Base-by-base conservation (phyloP, 2,113 vertebrate species). In the Rattus rattus region DNA sequence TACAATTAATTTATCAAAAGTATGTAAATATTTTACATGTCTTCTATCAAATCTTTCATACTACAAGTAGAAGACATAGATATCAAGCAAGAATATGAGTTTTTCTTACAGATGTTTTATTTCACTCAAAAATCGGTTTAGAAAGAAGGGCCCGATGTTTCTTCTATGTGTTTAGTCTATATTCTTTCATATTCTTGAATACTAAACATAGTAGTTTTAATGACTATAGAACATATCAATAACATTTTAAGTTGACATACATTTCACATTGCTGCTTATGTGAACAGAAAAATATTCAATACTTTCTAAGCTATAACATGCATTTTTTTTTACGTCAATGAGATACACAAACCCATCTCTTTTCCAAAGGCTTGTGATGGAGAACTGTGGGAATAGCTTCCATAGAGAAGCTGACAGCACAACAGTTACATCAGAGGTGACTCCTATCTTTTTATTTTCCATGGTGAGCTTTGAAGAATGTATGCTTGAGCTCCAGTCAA, bases 61-160 rank as follows among this genome's bases (percentile, higher is more conserved):
- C 17, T 63, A 80, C 33, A 91, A 75, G 47, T 79, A n/a, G n/a
- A 24, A 79, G 89, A 90, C 85, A 63, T 36, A 6, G 67, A 92
- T 95, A 97, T 97, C 91, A 94, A 96, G 97, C 88, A 75, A 2
- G 24, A 84, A 90, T 92, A 56, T 92, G 39, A 87, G 6, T 20
- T 73, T 77, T 69, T 76, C 72, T 96, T 80, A 65, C 5, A 83
- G 19, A 77, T 92, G 3, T 80, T 96, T 94, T 70, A 39, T 89
- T 97, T 97, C n/a, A n/a, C 3, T 89, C 88, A 49, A 94, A 88
- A 96, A 70, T 33, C 93, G 83, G n/a, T 75, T 87, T 95, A 47
- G 52, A 93, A 92, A 91, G 79, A 85, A 76, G 26, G 94, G 94
- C 83, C 5, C 87, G 92, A 92, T 0, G 83, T 92, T 67, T 93